Conservation (phyloP, 2,888 invertebrate species). For the Sinelater perroti region DNA sequence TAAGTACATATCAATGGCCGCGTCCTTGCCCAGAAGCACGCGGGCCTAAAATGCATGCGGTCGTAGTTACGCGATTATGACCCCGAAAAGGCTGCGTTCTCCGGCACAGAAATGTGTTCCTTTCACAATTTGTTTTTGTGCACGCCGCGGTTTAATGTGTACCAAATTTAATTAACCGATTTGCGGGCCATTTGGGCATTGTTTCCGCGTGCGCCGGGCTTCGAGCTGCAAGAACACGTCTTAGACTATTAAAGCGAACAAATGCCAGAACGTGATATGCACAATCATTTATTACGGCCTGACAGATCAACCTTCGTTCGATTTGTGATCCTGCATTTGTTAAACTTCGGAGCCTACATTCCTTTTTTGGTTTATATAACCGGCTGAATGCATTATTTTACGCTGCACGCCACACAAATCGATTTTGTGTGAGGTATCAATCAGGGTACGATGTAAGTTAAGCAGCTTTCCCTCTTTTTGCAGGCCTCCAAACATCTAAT, state of each 20-base stretch:
- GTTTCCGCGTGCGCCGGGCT: slow-evolving; percentile 8
- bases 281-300: not conserved
- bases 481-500: not conserved
- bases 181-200: not conserved
- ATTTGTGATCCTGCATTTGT: too few species aligned
- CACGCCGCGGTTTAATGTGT: not conserved
- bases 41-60: not conserved
- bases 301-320: not conserved
- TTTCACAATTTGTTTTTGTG: slow-evolving; percentile 15
- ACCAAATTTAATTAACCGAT: slow-evolving; percentile 12
- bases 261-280: slow-evolving; percentile 4
- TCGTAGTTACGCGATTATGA: slow-evolving; percentile 6
- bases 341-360: too few species aligned
- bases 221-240: not conserved
- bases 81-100: slow-evolving; percentile 15
- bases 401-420: too few species aligned
- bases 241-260: not conserved
- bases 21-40: not conserved
- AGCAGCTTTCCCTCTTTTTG: slow-evolving; percentile 11
- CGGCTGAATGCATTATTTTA: too few species aligned
- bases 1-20: too few species aligned
- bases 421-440: not conserved
- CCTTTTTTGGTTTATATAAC: too few species aligned
- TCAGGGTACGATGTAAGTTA: slow-evolving; percentile 3
- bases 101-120: slow-evolving; percentile 6